Base-by-base conservation (phyloP, 2,113 vertebrate genomes). In the Phodopus roborovskii region DNA sequence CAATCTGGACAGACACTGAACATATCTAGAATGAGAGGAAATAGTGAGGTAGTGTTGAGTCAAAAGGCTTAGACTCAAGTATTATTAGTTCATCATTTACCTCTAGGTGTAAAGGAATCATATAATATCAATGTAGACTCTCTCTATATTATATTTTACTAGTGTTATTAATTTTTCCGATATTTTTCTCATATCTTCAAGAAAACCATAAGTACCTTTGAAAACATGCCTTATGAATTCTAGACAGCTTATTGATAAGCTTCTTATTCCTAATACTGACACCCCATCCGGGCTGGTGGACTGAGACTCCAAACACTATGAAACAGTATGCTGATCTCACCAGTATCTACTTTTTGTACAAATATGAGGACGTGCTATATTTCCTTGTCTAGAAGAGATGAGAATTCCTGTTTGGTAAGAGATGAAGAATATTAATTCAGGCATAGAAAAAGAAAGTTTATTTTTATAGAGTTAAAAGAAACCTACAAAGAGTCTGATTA, bases 1-100 rank as follows among this genome's bases (percentile, higher is more conserved):
- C 30, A 73, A 28, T 88, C 36, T 71, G 26, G 15, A 64, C 8
- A 45, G 60, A 64, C 17, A 17, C n/a, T 64, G 39, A 45, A 45
- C 15, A 45, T 84, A 19, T 30, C 58, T 45, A 64, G 58, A 13
- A 82, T 13, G 30, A n/a, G 64, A 4, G 81, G 30, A 19, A 19
- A 98, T 11, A 91, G 26, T 19, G 36, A 30, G 10, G 16, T 42
- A 30, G n/a, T n/a, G n/a, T n/a, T n/a, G n/a, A n/a, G 19, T 56
- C 16, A 13, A 42, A 79, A 81, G 15, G 9, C 16, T 90, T 48
- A 11, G 58, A 64, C 1, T 48, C 58, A 77, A 36, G 12, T 60
- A 45, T 89, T 56, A 45, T 33, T 77, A 60, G 19, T 48, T 62
- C 30, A 62, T 24, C 36, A 39, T 79, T 68, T 81, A 53, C 8